Base-by-base conservation (phyloP, 2,888 invertebrate species). In the Drosophila prolongata region DNA sequence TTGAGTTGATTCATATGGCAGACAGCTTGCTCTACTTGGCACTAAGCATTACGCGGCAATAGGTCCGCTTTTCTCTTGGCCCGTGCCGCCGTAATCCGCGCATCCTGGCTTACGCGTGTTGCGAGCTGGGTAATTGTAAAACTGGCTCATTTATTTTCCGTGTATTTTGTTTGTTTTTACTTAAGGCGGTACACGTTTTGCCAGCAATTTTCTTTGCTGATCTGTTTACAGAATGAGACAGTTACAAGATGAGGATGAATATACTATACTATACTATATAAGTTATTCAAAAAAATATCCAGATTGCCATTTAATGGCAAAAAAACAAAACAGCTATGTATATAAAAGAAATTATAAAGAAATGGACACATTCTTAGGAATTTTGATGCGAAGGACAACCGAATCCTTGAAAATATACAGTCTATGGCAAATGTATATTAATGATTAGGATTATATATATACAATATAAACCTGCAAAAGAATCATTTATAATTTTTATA, bases 1-100 rank as follows among this genome's bases (percentile, higher is more conserved):
- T 71, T 72, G 59, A 76, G 84, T 89, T 83, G 89, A 83, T 89
- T 83, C 89, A 84, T 80, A 87, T 61, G 87, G 73, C 76, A 75
- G 87, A 64, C 89, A 83, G 58, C 72, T 56, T 65, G 59, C 57
- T 56, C 56, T 35, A 58, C 58, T 30, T 65, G 80, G 75, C 55
- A 42, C 69, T 53, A 54, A 46, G 75, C 70, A 75, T 77, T 77
- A 43, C 73, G 62, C 61, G 57, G 50, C 56, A 44, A 27, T 37
- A 19, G n/a, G 46, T 38, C 55, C 55, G 37, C 19, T 43, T 42
- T 35, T 6, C 38, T 40, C 16, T 24, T 38, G 37, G 6, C 11
- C 13, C 38, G 35, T 37, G 27, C 50, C 58, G 49, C 3, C 66
- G 27, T 35, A 66, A 61, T 64, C 57, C 68, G 71, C 49, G 40